Evolutionary conservation across 1,140 invertebrate species (phyloP).

Genomic region (Subanguina moxae): DNA sequence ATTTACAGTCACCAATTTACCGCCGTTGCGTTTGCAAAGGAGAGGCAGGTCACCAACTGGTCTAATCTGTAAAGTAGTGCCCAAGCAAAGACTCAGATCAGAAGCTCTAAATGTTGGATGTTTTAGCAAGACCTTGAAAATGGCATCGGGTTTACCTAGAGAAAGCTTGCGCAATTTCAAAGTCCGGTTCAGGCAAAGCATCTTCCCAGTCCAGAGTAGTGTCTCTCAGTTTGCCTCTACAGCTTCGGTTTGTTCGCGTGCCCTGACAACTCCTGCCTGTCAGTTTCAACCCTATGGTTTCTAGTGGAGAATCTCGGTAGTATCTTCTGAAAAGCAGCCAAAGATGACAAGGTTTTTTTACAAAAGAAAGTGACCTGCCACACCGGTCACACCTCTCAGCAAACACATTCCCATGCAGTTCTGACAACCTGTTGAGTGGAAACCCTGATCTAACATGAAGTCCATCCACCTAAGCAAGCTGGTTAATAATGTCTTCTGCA

Average conservation of each 20-base stretch:
- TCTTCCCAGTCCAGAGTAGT: slow-evolving; percentile 98
- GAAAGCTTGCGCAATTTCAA: slow-evolving; percentile 61
- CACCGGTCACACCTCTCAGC: slow-evolving; percentile 87
- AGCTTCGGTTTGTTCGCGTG: slow-evolving; percentile 58
- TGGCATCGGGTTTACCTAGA: slow-evolving; percentile 66
- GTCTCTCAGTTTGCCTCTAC: slow-evolving; percentile 77
- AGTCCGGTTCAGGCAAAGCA: slow-evolving; percentile 81
- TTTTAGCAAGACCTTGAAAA: slow-evolving; percentile 5
- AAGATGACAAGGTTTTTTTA: slow-evolving; percentile 2
- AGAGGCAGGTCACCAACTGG: slow-evolving; percentile 91
- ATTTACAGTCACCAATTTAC: slow-evolving; percentile 88
- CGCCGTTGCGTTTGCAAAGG: slow-evolving; percentile 77
- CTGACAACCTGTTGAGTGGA: slow-evolving; percentile 73
- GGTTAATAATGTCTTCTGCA: no score
- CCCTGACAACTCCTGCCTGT: slow-evolving; percentile 73
- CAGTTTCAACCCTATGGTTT: slow-evolving; percentile 72
- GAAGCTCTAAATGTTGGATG: slow-evolving; percentile 66
- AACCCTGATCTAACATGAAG: slow-evolving; percentile 86
- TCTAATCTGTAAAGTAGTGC: slow-evolving; percentile 92
- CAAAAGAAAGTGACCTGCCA: slow-evolving; percentile 67
- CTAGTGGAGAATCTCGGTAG: slow-evolving; percentile 38
- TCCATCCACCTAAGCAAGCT: slow-evolving; percentile 69
- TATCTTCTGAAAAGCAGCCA: slow-evolving; percentile 36
- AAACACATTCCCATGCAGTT: slow-evolving; percentile 98
- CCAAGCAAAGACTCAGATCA: slow-evolving; percentile 85